These are phyloP conservation scores for Cyclophora punctaria DNA, from an alignment of 2,888 invertebrate species.

Conservation along the genomic window DNA sequence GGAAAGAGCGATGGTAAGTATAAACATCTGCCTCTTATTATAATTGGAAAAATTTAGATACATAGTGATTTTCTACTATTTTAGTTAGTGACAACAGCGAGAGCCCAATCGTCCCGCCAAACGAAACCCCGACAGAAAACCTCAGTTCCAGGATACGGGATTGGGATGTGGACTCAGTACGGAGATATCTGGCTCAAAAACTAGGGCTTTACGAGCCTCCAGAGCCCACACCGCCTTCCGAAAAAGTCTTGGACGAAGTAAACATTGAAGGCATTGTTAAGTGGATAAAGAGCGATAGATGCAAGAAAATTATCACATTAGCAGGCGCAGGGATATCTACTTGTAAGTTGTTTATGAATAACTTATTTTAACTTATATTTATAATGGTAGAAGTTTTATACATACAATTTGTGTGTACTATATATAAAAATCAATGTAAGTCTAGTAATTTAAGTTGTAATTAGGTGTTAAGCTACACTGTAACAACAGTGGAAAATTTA, in stretches of 20 bases:
- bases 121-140: slow-evolving; percentile 38
- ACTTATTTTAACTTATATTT: slow-evolving; percentile 1
- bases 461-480: too few species aligned
- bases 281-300: slow-evolving; percentile 84
- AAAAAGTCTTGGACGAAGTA: slow-evolving; percentile 79
- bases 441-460: too few species aligned
- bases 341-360: slow-evolving; percentile 75
- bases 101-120: slow-evolving; percentile 52
- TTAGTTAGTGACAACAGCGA: slow-evolving; percentile 44
- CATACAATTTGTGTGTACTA: neutral
- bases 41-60: too few species aligned
- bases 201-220: slow-evolving; percentile 73
- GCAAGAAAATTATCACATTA: slow-evolving; percentile 92
- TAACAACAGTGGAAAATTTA: too few species aligned
- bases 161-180: slow-evolving; percentile 77
- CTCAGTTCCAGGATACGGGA: slow-evolving; percentile 54
- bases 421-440: too few species aligned
- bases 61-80: slow-evolving; percentile 3
- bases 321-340: slow-evolving; percentile 98
- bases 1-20: slow-evolving; percentile 59
- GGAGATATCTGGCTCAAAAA: slow-evolving; percentile 79
- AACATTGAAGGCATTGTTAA: slow-evolving; percentile 85
- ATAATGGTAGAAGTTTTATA: neutral
- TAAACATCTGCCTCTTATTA: neutral
- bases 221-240: slow-evolving; percentile 40